Percentiles rank a stretch among this genome's conserved stretches.
phyloP scores from a whole-genome alignment of 1,140 invertebrate species.

The Calliphora vicina region DNA sequence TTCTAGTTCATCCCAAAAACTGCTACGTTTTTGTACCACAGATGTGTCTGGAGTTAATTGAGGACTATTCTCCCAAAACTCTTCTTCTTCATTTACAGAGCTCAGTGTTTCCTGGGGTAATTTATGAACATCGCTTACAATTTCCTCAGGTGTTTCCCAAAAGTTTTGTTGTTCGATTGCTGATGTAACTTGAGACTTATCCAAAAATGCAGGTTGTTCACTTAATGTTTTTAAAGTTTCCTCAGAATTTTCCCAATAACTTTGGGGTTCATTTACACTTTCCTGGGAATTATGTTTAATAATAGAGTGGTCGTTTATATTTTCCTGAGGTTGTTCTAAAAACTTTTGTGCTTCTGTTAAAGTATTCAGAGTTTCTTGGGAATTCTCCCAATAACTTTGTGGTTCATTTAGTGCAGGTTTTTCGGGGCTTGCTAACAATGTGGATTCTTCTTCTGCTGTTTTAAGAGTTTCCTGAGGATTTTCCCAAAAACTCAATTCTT shows the following conservation, averaged over 20 bases:
- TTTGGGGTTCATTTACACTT: not conserved
- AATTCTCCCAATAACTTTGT: too few relatives aligned
- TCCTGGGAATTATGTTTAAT: too few relatives aligned
- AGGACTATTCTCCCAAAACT: not conserved
- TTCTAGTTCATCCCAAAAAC: constrained; percentile 9
- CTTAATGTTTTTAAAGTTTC: not conserved
- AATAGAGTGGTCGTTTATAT: too few relatives aligned
- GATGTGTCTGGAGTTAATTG: not conserved
- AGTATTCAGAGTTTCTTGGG: too few relatives aligned
- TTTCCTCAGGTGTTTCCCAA: not conserved
- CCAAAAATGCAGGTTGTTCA: not conserved
- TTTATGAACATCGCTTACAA: not conserved
- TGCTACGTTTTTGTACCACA: not conserved
- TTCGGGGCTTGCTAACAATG: too few relatives aligned
- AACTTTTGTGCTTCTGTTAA: too few relatives aligned
- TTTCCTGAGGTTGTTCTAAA: not conserved
- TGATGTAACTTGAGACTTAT: not conserved
- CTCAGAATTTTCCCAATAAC: not conserved
- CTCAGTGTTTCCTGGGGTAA: not conserved
- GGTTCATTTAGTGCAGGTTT: too few relatives aligned
- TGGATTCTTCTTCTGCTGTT: too few relatives aligned
- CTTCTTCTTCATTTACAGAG: not conserved
- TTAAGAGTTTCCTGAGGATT: not conserved
- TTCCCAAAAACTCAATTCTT: not conserved
- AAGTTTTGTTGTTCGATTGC: not conserved